Conservation (phyloP, 2,888 invertebrate genomes). For the Pseudococcus viburni region DNA sequence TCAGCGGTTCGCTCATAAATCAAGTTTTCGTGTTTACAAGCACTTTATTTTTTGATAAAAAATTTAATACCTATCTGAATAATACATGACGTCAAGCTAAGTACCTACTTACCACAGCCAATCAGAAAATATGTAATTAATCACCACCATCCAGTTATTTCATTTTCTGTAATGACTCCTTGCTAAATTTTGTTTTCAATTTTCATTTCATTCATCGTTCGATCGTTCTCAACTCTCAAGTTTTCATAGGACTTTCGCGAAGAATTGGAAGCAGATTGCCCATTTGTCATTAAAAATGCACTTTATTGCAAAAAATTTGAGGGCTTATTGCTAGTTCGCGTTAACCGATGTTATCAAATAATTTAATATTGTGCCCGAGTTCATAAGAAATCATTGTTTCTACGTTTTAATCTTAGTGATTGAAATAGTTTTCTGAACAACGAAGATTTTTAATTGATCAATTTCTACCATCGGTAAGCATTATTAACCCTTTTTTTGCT, state of each 20-base stretch:
- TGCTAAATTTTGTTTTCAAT: too few species aligned
- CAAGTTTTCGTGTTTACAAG: too few species aligned
- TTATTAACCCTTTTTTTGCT: neutral
- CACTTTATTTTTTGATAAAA: too few species aligned
- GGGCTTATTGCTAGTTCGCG: neutral
- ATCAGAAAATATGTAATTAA: too few species aligned
- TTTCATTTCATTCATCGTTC: too few species aligned
- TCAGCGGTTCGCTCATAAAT: too few species aligned
- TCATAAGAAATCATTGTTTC: neutral
- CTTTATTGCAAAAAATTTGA: neutral
- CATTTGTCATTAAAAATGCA: neutral
- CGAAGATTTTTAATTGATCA: neutral
- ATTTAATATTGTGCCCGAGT: neutral
- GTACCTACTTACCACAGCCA: too few species aligned
- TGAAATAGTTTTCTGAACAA: neutral
- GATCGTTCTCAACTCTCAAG: neutral
- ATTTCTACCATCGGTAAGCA: neutral
- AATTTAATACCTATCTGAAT: too few species aligned
- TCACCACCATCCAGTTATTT: too few species aligned
- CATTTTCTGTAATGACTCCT: too few species aligned
- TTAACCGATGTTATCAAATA: neutral
- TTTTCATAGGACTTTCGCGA: neutral
- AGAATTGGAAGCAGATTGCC: neutral
- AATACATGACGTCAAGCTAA: too few species aligned
- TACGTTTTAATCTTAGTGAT: neutral